A percentile compares a stretch with the other conserved stretches of the same genome.
phyloP scores from a whole-genome alignment of 2,797 vertebrate genomes.

The Onychomys leucogaster region DNA sequence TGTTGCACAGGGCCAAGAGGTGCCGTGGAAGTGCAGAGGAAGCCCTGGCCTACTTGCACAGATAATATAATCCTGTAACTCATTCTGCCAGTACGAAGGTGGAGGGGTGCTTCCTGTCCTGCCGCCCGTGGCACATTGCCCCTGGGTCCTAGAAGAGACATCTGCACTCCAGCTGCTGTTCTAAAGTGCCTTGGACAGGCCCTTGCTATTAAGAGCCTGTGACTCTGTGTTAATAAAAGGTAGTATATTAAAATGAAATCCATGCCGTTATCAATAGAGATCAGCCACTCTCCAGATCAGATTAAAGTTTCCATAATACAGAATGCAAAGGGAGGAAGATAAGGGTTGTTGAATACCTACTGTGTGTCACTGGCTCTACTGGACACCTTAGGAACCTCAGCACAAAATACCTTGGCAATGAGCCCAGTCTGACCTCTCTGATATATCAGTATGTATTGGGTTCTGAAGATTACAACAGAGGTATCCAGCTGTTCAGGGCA shows the following conservation, averaged over 20 bases:
- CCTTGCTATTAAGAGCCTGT: constrained; percentile 60
- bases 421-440: background rate
- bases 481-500: constrained; percentile 64
- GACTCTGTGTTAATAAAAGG: constrained; percentile 73
- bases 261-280: constrained; percentile 60
- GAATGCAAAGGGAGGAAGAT: background rate
- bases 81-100: constrained; percentile 62
- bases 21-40: background rate
- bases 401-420: background rate
- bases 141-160: constrained; percentile 72
- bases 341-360: constrained; percentile 22
- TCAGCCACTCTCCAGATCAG: background rate
- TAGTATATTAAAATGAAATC: constrained; percentile 75
- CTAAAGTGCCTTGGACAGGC: constrained; percentile 59
- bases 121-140: rapidly evolving
- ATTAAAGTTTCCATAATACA: background rate
- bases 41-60: constrained; percentile 57
- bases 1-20: background rate
- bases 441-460: constrained; percentile 70
- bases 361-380: background rate
- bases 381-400: background rate
- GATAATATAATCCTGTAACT: constrained; percentile 72
- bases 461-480: constrained; percentile 64
- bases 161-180: constrained; percentile 56
- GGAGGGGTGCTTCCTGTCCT: background rate